phyloP scores from a whole-genome alignment of 2,888 invertebrate genomes.

The Tipula lateralis region DNA sequence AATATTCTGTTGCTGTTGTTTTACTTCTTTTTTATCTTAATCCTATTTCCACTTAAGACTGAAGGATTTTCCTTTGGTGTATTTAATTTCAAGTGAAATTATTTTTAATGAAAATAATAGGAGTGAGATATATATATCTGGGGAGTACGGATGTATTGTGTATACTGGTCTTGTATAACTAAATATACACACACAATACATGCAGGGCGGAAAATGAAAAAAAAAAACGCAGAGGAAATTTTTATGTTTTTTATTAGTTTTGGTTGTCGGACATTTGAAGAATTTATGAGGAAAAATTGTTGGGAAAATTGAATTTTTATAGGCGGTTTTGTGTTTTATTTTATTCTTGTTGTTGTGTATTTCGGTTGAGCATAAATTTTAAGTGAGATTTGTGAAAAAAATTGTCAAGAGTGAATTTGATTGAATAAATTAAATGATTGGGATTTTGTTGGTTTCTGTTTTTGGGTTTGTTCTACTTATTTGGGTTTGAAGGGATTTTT shows the following conservation, averaged over 20 bases:
- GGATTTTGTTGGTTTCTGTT: background rate
- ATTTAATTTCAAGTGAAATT: background rate
- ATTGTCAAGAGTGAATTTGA: background rate
- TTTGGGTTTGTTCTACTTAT: background rate
- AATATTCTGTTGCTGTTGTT: background rate
- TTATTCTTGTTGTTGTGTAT: background rate
- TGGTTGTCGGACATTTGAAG: background rate
- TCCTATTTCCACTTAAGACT: background rate
- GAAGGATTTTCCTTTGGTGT: background rate
- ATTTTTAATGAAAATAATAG: background rate
- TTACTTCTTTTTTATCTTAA: background rate
- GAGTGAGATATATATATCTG: background rate
- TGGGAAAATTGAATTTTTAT: background rate
- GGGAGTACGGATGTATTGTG: background rate
- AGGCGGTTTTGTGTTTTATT: background rate
- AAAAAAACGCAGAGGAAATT: background rate
- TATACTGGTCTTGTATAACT: background rate
- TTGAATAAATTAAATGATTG: background rate
- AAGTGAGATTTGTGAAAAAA: background rate
- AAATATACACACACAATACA: background rate
- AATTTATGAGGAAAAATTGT: background rate
- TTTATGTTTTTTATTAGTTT: background rate
- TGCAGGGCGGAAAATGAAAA: background rate
- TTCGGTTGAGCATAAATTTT: background rate
- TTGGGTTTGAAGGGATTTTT: background rate